Evolutionary conservation across 2,888 invertebrate genomes (phyloP).

Genomic region (Cheilosia variabilis): DNA sequence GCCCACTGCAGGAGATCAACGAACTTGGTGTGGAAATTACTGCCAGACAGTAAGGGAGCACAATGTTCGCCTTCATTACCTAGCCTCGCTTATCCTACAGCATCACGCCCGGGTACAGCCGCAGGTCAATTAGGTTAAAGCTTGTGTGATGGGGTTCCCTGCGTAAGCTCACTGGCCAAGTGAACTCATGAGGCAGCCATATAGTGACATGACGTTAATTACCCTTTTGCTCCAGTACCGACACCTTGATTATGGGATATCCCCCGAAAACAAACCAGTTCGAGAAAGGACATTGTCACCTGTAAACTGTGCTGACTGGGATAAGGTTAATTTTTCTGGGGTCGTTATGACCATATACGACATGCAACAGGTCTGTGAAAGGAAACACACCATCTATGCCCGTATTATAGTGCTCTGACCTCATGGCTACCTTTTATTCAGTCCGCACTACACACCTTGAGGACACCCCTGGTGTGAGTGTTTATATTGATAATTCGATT

Average conservation of each 20-base stretch:
- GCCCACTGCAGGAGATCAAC: too few species aligned
- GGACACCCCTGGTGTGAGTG: constrained; percentile 11
- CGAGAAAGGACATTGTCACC: not conserved
- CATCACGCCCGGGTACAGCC: constrained; percentile 11
- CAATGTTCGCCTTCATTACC: constrained; percentile 6
- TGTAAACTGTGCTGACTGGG: not conserved
- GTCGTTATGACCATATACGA: constrained; percentile 5
- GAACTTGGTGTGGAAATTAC: not conserved
- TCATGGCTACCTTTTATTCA: constrained; percentile 6
- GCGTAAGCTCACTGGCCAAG: constrained; percentile 14
- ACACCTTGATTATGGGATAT: constrained; percentile 34
- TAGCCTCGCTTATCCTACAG: not conserved
- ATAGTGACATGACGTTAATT: constrained; percentile 60
- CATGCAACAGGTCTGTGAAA: constrained; percentile 38
- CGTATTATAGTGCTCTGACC: constrained; percentile 19
- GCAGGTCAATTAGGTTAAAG: constrained; percentile 63
- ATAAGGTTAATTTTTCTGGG: constrained; percentile 7
- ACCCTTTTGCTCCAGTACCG: constrained; percentile 20
- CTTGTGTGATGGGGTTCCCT: constrained; percentile 13
- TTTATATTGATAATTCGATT: constrained; percentile 67
- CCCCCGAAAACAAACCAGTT: constrained; percentile 2
- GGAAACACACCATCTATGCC: not conserved
- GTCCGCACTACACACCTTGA: constrained; percentile 16
- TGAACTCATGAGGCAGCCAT: constrained; percentile 50
- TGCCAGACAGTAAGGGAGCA: not conserved